Evolutionary conservation across 2,888 invertebrate species (phyloP), one percentile per base, ranked within the genome.

Genomic region (Athrips mouffetella): DNA sequence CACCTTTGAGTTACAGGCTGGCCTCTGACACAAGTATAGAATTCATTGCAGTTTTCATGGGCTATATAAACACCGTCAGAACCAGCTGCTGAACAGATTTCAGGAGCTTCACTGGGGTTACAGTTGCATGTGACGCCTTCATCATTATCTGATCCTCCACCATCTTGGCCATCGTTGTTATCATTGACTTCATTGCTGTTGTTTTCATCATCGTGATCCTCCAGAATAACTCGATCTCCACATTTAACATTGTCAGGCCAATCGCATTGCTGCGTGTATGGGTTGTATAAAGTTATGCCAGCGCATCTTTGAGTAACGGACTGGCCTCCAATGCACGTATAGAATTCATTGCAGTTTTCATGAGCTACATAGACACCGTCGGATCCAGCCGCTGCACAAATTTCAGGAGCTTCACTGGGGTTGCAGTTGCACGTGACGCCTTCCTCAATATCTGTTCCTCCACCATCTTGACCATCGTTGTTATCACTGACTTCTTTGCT

Each of bases 301-400:
- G 63, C 59, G 33, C 77, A 79, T 3, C 2, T 40, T 3, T 60
- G 2, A 0, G 62, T 41, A 0, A 72, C 56, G 2, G 73, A 68
- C 6, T 35, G 8, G 4, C 73, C 66, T 18, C 58, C n/a, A 7
- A 18, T 23, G 27, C 78, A 79, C 39, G 60, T 62, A 46, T 76
- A 76, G 39, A 64, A 76, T 45, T 64, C 49, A 27, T 68, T 65
- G 51, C 76, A 76, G 23, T 58, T 55, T 55, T 68, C 62, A 40
- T 76, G 68, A n/a, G 70, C 64, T 1, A 72, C 51, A 1, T 71
- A 48, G 1, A 56, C 44, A 1, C 69, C 70, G 2, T 74, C 64
- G 2, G 73, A 69, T 11, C 54, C 60, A 4, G 55, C 49, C 5
- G 52, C 49, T 5, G 58, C 52, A 39, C 75, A 76, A 7, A 74